Evolutionary conservation across 2,888 invertebrate genomes (phyloP).

Genomic region (Alloplasta piceator): DNA sequence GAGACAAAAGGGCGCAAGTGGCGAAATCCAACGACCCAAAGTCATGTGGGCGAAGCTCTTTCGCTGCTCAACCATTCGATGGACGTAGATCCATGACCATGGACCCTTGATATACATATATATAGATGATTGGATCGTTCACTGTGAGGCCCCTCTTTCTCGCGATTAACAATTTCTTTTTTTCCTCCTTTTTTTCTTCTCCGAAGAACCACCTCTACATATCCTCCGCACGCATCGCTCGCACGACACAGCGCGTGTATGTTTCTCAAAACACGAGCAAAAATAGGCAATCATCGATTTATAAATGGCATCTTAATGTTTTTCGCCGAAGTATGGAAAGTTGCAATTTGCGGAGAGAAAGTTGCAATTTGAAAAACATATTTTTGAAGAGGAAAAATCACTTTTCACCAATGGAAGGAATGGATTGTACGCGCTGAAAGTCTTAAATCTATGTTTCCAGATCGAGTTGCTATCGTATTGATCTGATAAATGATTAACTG

Average conservation of each 20-base stretch:
- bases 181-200: background rate
- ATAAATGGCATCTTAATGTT: background rate
- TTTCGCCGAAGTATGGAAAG: background rate
- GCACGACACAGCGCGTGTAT: slow-evolving; percentile 2
- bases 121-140: slow-evolving; percentile 64
- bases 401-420: too few species aligned
- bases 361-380: background rate
- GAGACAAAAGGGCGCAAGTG: too few species aligned
- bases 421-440: too few species aligned
- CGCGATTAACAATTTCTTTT: slow-evolving; percentile 45
- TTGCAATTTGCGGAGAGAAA: background rate
- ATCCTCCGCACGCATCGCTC: slow-evolving; percentile 20
- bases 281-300: too few species aligned
- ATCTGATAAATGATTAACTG: slow-evolving; percentile 14
- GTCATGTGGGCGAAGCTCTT: too few species aligned
- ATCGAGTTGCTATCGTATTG: background rate
- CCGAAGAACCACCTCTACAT: slow-evolving; percentile 18
- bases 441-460: too few species aligned
- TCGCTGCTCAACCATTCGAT: too few species aligned
- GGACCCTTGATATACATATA: slow-evolving; percentile 19
- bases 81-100: too few species aligned
- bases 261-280: background rate
- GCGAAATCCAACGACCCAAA: too few species aligned
- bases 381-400: background rate
- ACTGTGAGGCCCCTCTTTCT: slow-evolving; percentile 48